Percentiles rank a stretch among this genome's conserved stretches.
phyloP scores from a whole-genome alignment of 2,113 vertebrate species.

The Strix aluco region DNA sequence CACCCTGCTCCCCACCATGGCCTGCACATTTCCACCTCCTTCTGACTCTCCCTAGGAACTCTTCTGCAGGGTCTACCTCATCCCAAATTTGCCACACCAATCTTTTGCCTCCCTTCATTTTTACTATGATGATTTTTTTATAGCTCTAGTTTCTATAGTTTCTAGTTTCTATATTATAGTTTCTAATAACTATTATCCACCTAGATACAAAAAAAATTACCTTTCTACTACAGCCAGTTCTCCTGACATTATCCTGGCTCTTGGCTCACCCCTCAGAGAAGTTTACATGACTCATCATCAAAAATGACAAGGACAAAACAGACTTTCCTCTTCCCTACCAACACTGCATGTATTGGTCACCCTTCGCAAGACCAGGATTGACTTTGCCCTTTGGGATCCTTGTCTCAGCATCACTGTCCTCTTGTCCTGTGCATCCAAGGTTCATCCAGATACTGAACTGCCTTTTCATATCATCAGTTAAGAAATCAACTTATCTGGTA shows the following conservation, averaged over 20 bases:
- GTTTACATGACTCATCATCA: background rate
- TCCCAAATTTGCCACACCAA: background rate
- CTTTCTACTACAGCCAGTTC: background rate
- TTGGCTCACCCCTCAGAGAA: background rate
- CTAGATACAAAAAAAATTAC: background rate
- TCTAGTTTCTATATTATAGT: background rate
- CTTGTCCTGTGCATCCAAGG: background rate
- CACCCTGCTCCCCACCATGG: background rate
- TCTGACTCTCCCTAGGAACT: background rate
- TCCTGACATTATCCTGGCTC: background rate
- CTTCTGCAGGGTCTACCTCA: background rate
- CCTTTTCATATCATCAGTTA: background rate
- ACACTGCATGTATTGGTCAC: background rate
- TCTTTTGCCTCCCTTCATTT: background rate
- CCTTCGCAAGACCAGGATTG: background rate
- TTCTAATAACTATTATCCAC: background rate
- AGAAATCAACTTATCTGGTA: background rate
- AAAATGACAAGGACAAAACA: background rate
- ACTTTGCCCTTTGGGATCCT: background rate
- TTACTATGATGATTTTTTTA: background rate
- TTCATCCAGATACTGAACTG: background rate
- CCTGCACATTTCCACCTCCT: background rate
- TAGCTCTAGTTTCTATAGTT: background rate
- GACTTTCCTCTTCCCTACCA: background rate
- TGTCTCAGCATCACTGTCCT: background rate